phyloP scores from a whole-genome alignment of 2,113 vertebrate species.

The Odocoileus virginianus region DNA sequence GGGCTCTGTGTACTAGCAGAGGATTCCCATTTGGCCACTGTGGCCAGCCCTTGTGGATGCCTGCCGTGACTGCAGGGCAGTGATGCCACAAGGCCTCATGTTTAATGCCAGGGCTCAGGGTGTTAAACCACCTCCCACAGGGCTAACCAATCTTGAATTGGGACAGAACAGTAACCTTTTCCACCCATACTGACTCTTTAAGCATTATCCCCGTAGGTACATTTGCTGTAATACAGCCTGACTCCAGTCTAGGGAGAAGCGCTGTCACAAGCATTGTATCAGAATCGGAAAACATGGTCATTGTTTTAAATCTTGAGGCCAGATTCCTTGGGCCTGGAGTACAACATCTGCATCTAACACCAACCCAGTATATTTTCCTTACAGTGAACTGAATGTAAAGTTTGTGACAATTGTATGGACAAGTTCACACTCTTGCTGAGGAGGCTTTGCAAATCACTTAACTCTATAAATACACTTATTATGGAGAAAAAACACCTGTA shows the following conservation, averaged over 20 bases:
- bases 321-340: background rate
- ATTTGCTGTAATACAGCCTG: background rate
- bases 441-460: background rate
- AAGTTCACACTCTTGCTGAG: background rate
- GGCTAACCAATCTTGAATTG: background rate
- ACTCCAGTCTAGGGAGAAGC: background rate
- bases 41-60: fast-evolving
- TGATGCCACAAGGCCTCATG: background rate
- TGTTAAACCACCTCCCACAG: background rate
- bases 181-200: background rate
- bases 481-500: background rate
- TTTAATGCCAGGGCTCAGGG: background rate
- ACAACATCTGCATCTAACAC: background rate
- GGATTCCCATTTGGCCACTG: background rate
- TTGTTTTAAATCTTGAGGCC: background rate
- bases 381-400: background rate
- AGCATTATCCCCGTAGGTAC: background rate
- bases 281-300: background rate
- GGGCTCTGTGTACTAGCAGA: too few species aligned
- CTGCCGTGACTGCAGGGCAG: background rate
- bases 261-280: background rate
- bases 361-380: background rate
- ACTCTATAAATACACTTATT: background rate
- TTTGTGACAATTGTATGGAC: background rate
- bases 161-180: background rate